Percentiles rank a stretch among this genome's conserved stretches.
Conservation (phyloP, 2,888 invertebrate genomes). For the Helleia helle region DNA sequence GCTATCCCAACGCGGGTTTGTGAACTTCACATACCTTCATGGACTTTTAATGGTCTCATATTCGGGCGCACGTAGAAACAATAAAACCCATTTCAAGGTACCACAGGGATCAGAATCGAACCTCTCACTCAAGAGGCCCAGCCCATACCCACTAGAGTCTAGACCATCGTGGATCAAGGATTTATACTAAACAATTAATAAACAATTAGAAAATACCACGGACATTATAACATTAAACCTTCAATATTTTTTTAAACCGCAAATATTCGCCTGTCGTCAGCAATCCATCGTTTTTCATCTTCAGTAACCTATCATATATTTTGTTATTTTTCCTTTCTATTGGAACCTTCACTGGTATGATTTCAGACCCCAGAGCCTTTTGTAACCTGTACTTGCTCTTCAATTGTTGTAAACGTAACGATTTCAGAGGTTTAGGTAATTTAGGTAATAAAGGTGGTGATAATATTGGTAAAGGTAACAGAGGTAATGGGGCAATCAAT, state of each 20-base stretch:
- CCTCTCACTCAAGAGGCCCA: too few relatives aligned
- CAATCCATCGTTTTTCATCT: constrained; percentile 36
- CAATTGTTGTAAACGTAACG: constrained; percentile 22
- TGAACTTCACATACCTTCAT: too few relatives aligned
- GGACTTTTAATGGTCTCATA: too few relatives aligned
- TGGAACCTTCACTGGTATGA: constrained; percentile 24
- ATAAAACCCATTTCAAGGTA: too few relatives aligned
- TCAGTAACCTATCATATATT: constrained; percentile 31
- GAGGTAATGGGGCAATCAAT: constrained; percentile 19
- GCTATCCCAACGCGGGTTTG: too few relatives aligned
- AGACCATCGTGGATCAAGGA: too few relatives aligned
- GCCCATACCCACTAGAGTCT: too few relatives aligned
- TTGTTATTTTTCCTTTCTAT: constrained; percentile 21
- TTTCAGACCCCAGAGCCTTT: constrained; percentile 28
- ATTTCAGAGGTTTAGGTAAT: constrained; percentile 25
- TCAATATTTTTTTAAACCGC: constrained; percentile 36
- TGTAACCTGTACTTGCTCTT: constrained; percentile 27
- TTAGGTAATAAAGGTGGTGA: constrained; percentile 11
- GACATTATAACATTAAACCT: background rate
- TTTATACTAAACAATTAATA: too few relatives aligned
- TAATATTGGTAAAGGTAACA: constrained; percentile 4
- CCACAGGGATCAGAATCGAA: too few relatives aligned
- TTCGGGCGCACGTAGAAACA: too few relatives aligned
- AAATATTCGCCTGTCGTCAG: constrained; percentile 36
- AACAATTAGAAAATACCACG: too few relatives aligned